Conservation (phyloP, 2,888 invertebrate species). For the Drosophila dives region DNA sequence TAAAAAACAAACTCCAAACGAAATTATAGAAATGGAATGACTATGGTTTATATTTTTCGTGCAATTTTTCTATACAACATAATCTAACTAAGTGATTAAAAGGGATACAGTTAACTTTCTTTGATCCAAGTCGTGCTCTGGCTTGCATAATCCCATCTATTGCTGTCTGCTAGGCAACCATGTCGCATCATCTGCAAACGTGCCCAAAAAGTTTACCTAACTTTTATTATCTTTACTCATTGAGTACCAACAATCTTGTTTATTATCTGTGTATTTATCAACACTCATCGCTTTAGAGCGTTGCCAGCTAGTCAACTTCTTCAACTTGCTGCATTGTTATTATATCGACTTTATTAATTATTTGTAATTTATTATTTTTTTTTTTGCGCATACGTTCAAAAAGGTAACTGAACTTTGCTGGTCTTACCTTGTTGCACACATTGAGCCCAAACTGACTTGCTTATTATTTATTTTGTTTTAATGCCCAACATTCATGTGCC, state of each 20-base stretch:
- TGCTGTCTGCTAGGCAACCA: not conserved
- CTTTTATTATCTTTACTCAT: not conserved
- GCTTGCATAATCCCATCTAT: not conserved
- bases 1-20: not conserved
- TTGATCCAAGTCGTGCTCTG: not conserved
- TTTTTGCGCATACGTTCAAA: not conserved
- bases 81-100: not conserved
- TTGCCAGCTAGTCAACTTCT: not conserved
- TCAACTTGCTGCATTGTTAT: not conserved
- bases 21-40: slow-evolving; percentile 12
- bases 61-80: not conserved
- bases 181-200: not conserved
- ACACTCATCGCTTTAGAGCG: not conserved
- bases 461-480: not conserved
- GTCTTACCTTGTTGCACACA: not conserved
- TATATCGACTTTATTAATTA: not conserved
- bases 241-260: not conserved
- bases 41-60: slow-evolving; percentile 9
- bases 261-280: not conserved
- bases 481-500: not conserved
- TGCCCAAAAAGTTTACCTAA: not conserved
- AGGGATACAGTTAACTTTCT: not conserved
- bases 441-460: not conserved
- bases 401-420: not conserved
- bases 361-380: too few relatives aligned